These are phyloP conservation scores for Xestoiulus laeticollis DNA, from an alignment of 2,888 invertebrate genomes.

Conservation along the genomic window DNA sequence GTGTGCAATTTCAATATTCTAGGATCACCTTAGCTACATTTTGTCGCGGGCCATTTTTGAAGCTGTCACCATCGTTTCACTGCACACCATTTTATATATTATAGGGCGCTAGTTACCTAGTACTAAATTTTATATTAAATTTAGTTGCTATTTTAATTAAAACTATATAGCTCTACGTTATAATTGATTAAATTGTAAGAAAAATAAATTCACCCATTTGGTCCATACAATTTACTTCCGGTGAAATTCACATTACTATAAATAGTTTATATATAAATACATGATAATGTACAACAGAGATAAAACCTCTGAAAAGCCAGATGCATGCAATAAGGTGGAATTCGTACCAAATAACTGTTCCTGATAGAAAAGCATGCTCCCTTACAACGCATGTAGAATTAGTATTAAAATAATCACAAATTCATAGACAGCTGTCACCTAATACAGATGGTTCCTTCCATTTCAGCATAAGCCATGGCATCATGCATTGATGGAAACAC, in stretches of 20 bases:
- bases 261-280: neutral
- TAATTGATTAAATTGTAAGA: no score
- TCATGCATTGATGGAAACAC: slow-evolving; percentile 49
- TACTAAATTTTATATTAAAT: no score
- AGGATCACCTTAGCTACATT: no score
- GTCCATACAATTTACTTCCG: no score
- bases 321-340: neutral
- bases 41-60: no score
- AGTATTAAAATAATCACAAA: neutral
- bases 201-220: no score
- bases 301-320: neutral
- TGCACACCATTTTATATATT: no score
- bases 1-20: no score
- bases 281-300: neutral
- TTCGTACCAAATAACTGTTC: neutral
- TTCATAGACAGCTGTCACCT: neutral
- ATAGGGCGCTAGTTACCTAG: no score
- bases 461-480: slow-evolving; percentile 49
- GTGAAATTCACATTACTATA: neutral
- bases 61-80: no score
- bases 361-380: neutral
- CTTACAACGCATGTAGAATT: neutral
- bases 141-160: no score
- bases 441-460: neutral
- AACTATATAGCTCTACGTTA: no score